A percentile compares a stretch with the other conserved stretches of the same genome.
phyloP scores from a whole-genome alignment of 2,113 vertebrate species.

The Hippocampus barbouri region DNA sequence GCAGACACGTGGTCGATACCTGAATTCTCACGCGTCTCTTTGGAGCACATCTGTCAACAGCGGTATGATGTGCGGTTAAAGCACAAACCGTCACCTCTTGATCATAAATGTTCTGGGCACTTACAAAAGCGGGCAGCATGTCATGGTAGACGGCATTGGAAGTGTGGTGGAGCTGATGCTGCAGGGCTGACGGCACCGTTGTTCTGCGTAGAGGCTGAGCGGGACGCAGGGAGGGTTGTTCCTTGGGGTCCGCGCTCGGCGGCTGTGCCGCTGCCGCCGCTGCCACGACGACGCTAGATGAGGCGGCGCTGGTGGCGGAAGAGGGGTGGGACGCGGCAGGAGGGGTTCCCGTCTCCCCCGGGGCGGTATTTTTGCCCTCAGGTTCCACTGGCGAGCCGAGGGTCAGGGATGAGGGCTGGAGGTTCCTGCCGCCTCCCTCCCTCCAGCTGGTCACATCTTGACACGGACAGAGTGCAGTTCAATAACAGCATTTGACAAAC shows the following conservation, averaged over 20 bases:
- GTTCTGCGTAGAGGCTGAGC: constrained; percentile 84
- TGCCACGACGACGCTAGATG: constrained; percentile 27
- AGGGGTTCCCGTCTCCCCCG: constrained; percentile 79
- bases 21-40: constrained; percentile 81
- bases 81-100: background rate
- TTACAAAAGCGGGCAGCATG: constrained; percentile 98
- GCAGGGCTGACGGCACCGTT: constrained; percentile 78
- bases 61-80: background rate
- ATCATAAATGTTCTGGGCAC: constrained; percentile 46
- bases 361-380: constrained; percentile 80
- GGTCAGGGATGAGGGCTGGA: constrained; percentile 83
- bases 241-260: constrained; percentile 78
- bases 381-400: constrained; percentile 83
- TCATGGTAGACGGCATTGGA: constrained; percentile 92
- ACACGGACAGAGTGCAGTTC: constrained; percentile 5
- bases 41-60: constrained; percentile 88
- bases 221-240: constrained; percentile 88
- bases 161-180: constrained; percentile 87
- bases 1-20: constrained; percentile 75
- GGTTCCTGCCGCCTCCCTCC: constrained; percentile 98
- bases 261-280: constrained; percentile 36
- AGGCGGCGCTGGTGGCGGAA: constrained; percentile 47
- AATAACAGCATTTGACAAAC: background rate
- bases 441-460: constrained; percentile 99
- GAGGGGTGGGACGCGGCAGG: constrained; percentile 64